Evolutionary conservation across 2,888 invertebrate species (phyloP), one percentile per base, ranked within the genome.

Genomic region (Aspidiotus rigidus): DNA sequence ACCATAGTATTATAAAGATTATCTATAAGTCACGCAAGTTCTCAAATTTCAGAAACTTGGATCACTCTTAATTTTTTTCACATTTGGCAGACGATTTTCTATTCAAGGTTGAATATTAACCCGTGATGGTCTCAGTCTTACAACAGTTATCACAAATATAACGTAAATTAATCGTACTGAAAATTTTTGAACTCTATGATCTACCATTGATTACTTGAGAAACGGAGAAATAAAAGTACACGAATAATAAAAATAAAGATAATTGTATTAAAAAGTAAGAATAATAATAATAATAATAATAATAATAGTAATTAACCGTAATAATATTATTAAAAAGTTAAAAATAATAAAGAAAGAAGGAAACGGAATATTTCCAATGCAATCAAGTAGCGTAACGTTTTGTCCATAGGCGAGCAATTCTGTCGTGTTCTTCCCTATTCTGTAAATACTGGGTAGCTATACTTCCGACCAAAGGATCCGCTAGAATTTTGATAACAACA

Each of bases 391-490:
- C 93, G 78, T 93, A 98, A 77, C 97, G 88, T 81, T 96, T 96
- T 79, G 98, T 98, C 98, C 98, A 98, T 78, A 95, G 87, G 80
- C 96, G 88, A 74, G 98, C 98, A 80, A 95, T 94, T 79, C 95
- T 88, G 80, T 98, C 97, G 79, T 98, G 97, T 79, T 98, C 97
- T 78, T 94, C 94, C 72, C 96, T 85, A 81, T 98, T 96, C 81
- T 95, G 94, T 75, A 95, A 84, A 83, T 94, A 98, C 84, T 98
- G 97, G 74, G 94, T 94, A 66, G 97, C 98, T 83, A 98, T 97
- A 79, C 93, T 95, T 74, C 96, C 96, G 71, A 98, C 97, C 77
- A 98, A 81, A 5, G 97, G 97, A 82, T 98, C 97, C 77, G 93
- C 94, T 89, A 80, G 5, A 84, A 84, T 76, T 71, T 73, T 72